Conservation (phyloP, 2,888 invertebrate genomes). For the Platerodrilus igneus region DNA sequence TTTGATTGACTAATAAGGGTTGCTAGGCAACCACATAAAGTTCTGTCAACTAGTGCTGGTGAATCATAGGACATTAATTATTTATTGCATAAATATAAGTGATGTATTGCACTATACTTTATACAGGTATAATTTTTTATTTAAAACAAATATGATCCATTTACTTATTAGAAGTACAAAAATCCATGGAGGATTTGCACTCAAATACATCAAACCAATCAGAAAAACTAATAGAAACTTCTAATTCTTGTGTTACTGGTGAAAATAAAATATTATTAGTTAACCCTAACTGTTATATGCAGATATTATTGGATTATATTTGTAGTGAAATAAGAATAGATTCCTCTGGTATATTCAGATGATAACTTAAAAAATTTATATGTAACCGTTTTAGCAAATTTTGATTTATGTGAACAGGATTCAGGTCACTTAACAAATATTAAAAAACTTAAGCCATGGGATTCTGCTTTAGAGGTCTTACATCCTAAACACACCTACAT, state of each 20-base stretch:
- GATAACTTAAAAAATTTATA: too few species aligned
- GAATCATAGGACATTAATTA: too few species aligned
- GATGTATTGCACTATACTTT: constrained; percentile 33
- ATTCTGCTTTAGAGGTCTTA: constrained; percentile 34
- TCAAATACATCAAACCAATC: too few species aligned
- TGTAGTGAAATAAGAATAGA: constrained; percentile 30
- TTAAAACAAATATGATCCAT: not conserved
- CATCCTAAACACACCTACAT: constrained; percentile 32
- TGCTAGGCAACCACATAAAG: constrained; percentile 6
- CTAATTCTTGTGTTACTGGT: not conserved
- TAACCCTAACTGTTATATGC: constrained; percentile 45
- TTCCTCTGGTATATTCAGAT: too few species aligned
- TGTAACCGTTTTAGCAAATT: constrained; percentile 35
- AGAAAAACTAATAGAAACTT: constrained; percentile 1
- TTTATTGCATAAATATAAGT: too few species aligned
- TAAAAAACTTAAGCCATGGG: constrained; percentile 25
- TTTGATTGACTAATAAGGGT: not conserved
- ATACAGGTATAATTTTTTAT: constrained; percentile 25
- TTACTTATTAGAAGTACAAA: not conserved
- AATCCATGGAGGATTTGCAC: not conserved
- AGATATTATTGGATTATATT: constrained; percentile 44
- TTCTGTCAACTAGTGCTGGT: too few species aligned
- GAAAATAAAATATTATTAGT: constrained; percentile 37
- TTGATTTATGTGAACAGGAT: constrained; percentile 39
- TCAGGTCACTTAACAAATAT: constrained; percentile 32